Conservation (phyloP, 2,888 invertebrate species). For the Augiades crinisus region DNA sequence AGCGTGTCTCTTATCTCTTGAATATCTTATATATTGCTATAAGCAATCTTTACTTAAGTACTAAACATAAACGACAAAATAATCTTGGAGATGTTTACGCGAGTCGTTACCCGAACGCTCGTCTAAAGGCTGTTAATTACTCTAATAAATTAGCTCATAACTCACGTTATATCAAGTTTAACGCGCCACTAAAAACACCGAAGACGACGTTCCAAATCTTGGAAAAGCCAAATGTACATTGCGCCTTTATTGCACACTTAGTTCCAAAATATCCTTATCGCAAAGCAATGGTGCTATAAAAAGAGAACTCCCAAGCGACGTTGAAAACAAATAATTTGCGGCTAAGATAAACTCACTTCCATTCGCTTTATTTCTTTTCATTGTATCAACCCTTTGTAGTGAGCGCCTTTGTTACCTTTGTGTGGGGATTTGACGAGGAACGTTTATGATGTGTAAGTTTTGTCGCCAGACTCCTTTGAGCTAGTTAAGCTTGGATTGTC, state of each 20-base stretch:
- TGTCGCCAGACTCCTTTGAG: neutral
- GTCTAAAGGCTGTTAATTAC: constrained; percentile 10
- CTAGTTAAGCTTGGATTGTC: neutral
- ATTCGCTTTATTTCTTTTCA: constrained; percentile 20
- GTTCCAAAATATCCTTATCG: constrained; percentile 5
- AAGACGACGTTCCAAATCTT: constrained; percentile 8
- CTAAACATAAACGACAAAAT: constrained; percentile 1
- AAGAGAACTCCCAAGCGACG: constrained; percentile 1
- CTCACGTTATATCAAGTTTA: constrained; percentile 9
- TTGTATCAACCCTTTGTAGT: constrained; percentile 16
- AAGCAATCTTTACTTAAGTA: neutral
- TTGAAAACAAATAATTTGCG: constrained; percentile 19
- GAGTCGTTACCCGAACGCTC: constrained; percentile 8
- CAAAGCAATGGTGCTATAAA: constrained; percentile 5
- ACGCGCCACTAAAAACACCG: constrained; percentile 5
- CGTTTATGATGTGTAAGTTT: constrained; percentile 16
- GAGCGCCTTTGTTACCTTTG: constrained; percentile 12
- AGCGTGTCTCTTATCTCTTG: too few relatives aligned
- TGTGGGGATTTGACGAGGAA: neutral
- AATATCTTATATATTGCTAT: neutral
- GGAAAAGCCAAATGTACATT: constrained; percentile 13
- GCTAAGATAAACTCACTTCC: constrained; percentile 14
- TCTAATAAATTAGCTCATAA: constrained; percentile 13
- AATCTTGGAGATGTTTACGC: constrained; percentile 8
- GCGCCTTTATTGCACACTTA: constrained; percentile 13